Evolutionary conservation across 2,797 vertebrate species (phyloP), one percentile per base, ranked within the genome.

Genomic region (Epinephelus coioides): DNA sequence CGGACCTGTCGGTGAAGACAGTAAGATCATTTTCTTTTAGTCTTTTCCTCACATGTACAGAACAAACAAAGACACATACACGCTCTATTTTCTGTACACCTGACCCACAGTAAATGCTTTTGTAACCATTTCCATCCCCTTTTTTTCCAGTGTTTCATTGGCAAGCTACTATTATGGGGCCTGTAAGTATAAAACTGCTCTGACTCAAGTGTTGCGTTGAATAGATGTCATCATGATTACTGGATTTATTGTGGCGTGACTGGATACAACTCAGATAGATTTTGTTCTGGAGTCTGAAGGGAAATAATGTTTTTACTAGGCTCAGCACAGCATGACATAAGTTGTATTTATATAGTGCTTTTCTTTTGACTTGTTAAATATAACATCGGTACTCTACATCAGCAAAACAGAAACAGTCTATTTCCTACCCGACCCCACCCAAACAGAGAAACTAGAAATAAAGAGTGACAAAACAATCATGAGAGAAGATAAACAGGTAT

Each of bases 1-100:
- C 76, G 97, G 98, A 73, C 98, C 98, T 0, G 98, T 99, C 76
- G 97, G 97, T 65, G 97, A 99, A 94, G 98, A 99, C 94, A 97
- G 98, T 99, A 95, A 97, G 98, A 68, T 0, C 0, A 13, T 1
- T 27, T 10, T 55, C 4, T 1, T 34, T 34, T 34, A 30, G 27
- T 15, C 8, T 1, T 47, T 18, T 27, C 4, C 44, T 50, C 2
- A 44, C 43, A 44, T 1, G 14, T 13, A 46, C 12, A 46, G 7
- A 4, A 15, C 3, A 46, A 13, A 46, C 12, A 46, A 30, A 6
- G 2, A 57, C 2, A 3, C 19, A 19, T 1, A 11, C 19, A 60
- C 0, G 14, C n/a, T 9, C 2, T 43, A 3, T 10, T 66, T 6
- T 30, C 34, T 55, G 18, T 23, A 0, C 5, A 44, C 1, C 4